Evolutionary conservation across 1,140 invertebrate species (phyloP).

Genomic region (Microplitis mediator): DNA sequence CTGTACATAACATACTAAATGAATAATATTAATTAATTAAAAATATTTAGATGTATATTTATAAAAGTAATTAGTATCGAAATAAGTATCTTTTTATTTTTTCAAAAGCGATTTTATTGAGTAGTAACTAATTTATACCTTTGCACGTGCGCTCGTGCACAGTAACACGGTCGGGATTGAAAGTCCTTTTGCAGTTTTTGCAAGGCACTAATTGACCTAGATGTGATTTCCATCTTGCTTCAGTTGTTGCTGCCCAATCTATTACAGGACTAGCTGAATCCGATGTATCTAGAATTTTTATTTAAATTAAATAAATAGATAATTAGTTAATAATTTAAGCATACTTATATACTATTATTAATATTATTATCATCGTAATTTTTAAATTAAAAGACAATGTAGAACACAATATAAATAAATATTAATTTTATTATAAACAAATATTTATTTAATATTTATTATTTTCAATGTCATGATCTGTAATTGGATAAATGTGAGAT

Average conservation of each 20-base stretch:
- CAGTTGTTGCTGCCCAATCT: conserved; percentile 62
- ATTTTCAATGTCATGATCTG: neutral
- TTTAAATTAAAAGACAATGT: no score
- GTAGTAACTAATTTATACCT: conserved; percentile 37
- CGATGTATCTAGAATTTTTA: conserved; percentile 32
- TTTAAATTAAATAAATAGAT: neutral
- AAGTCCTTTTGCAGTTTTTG: conserved; percentile 71
- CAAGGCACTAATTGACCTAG: conserved; percentile 69
- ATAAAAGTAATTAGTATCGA: no score
- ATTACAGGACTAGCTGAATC: conserved; percentile 57
- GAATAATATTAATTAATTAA: no score
- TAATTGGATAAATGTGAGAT: neutral
- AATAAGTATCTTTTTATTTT: no score
- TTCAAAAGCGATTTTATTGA: neutral
- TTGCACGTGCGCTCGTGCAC: conserved; percentile 73
- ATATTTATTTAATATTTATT: no score
- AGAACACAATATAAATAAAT: no score
- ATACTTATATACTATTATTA: no score
- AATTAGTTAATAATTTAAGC: neutral
- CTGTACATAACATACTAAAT: no score
- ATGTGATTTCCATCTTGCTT: conserved; percentile 67
- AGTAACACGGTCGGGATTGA: conserved; percentile 72
- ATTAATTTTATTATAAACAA: no score
- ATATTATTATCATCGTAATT: no score
- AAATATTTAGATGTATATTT: no score